A percentile compares a stretch with the other conserved stretches of the same genome.
phyloP scores from a whole-genome alignment of 2,888 invertebrate genomes.

The Spodoptera littoralis region DNA sequence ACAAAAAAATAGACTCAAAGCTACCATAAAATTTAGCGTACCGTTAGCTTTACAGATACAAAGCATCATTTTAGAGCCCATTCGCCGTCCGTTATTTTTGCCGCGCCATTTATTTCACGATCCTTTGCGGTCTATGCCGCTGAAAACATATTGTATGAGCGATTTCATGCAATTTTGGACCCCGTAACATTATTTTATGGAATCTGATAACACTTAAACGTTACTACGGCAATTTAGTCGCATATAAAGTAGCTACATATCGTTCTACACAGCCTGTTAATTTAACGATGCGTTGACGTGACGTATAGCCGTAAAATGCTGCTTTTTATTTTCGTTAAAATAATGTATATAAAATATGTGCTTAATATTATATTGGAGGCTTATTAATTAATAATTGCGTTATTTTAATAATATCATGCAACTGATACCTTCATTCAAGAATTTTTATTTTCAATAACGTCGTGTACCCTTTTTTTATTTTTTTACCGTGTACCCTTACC shows the following conservation, averaged over 20 bases:
- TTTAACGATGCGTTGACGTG: neutral
- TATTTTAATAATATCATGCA: no score
- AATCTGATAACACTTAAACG: slow-evolving; percentile 1
- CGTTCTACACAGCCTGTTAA: neutral
- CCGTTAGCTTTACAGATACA: neutral
- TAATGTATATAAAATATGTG: no score
- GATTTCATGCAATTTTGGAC: slow-evolving; percentile 13
- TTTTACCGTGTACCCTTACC: no score
- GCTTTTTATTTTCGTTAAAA: no score
- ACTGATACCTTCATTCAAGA: no score
- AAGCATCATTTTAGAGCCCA: slow-evolving; percentile 27
- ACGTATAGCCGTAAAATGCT: neutral
- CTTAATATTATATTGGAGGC: no score
- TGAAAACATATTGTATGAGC: slow-evolving; percentile 8
- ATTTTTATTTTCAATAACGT: no score
- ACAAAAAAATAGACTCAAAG: neutral
- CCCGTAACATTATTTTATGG: slow-evolving; percentile 3
- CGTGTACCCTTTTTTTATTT: no score
- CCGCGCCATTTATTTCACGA: slow-evolving; percentile 33
- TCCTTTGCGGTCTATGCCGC: slow-evolving; percentile 6
- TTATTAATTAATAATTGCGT: neutral
- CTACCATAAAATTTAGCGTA: slow-evolving; percentile 14
- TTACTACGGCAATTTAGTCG: neutral
- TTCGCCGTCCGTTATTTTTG: slow-evolving; percentile 14
- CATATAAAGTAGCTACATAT: neutral